phyloP scores from a whole-genome alignment of 1,140 invertebrate species.

The Drosophila quadrilineata region DNA sequence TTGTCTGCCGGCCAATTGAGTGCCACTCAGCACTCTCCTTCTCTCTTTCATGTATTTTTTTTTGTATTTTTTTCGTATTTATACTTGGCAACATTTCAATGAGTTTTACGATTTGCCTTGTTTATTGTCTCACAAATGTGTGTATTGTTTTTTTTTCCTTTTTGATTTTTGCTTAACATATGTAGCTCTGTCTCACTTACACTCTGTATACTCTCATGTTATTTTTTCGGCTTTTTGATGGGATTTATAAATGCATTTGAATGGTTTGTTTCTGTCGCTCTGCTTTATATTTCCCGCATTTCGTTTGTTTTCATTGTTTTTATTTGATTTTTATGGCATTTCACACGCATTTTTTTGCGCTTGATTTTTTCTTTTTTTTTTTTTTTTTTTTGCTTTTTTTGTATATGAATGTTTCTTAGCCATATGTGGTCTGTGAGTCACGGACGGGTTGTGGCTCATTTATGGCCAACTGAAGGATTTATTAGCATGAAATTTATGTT shows the following conservation, averaged over 20 bases:
- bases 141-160: conserved; percentile 19
- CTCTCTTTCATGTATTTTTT: too few relatives aligned
- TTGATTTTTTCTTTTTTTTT: conserved; percentile 31
- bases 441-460: conserved; percentile 33
- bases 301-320: conserved; percentile 51
- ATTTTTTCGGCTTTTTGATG: conserved; percentile 41
- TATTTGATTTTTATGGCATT: conserved; percentile 67
- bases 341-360: conserved; percentile 43
- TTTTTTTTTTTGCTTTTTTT: background rate
- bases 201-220: conserved; percentile 19
- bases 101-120: conserved; percentile 48
- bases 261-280: conserved; percentile 39
- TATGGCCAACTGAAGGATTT: conserved; percentile 35
- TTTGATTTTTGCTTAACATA: too few relatives aligned
- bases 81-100: conserved; percentile 66
- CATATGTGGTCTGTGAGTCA: conserved; percentile 46
- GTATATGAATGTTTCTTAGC: conserved; percentile 27
- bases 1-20: conserved; percentile 54
- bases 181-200: too few relatives aligned
- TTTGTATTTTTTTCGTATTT: conserved; percentile 62
- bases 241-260: conserved; percentile 66
- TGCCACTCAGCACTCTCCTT: conserved; percentile 66
- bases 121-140: conserved; percentile 60
- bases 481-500: conserved; percentile 5
- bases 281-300: conserved; percentile 60